Conservation (phyloP, 2,797 vertebrate species). For the Serranus cabrilla region DNA sequence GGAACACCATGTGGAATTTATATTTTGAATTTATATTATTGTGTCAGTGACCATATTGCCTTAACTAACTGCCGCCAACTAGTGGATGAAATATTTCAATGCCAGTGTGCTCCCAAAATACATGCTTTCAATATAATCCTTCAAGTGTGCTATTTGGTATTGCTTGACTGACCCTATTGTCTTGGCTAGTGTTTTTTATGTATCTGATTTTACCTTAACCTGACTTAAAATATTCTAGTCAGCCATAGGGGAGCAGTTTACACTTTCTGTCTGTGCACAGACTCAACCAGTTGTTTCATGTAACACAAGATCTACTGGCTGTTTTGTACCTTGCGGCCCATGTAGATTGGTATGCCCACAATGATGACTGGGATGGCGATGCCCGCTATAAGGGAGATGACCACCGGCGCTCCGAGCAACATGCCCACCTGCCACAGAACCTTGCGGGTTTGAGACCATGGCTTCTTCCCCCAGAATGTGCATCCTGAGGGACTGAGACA, state of each 20-base stretch:
- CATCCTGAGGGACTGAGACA: constrained; percentile 91
- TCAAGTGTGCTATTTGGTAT: too few species aligned
- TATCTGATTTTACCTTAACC: too few species aligned
- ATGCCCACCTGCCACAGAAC: constrained; percentile 93
- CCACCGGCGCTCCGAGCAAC: constrained; percentile 91
- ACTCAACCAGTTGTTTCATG: background rate
- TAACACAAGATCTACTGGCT: background rate
- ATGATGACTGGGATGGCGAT: constrained; percentile 92
- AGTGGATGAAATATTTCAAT: too few species aligned
- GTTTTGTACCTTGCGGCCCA: constrained; percentile 90
- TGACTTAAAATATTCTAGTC: background rate
- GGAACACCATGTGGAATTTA: too few species aligned
- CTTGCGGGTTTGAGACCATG: constrained; percentile 91
- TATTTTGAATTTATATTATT: too few species aligned
- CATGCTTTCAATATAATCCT: too few species aligned
- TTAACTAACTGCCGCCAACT: too few species aligned
- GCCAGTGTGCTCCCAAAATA: too few species aligned
- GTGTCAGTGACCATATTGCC: too few species aligned
- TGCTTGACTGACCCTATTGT: too few species aligned
- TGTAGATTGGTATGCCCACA: constrained; percentile 92
- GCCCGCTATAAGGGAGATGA: constrained; percentile 91
- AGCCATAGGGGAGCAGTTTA: background rate
- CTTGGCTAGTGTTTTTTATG: too few species aligned
- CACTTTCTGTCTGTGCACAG: background rate
- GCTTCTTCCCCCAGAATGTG: constrained; percentile 94